Base-by-base conservation (phyloP, 2,113 vertebrate genomes). In the Centropristis striata region DNA sequence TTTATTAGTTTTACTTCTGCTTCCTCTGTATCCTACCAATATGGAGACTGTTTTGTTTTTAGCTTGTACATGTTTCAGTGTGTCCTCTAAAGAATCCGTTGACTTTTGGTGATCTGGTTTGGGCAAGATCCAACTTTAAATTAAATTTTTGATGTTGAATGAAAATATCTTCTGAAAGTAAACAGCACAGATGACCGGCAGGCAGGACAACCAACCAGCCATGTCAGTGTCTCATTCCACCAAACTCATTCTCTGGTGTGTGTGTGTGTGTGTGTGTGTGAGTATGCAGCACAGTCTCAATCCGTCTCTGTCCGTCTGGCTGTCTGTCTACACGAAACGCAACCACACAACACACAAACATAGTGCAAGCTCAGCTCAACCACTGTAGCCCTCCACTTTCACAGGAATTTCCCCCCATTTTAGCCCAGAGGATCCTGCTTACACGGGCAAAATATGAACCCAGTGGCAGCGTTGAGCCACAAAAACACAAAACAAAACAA, bases 321-420 rank as follows among this genome's bases (percentile, higher is more conserved):
- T 80, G 77, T 23, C 78, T 47, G 80, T 87, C 86, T 67, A 65
- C 86, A 66, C 50, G 21, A 68, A 60, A 67, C 59, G 71, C 86
- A 88, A 88, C 92, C 90, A 78, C 92, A 90, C 85, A 83, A 91
- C 85, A 86, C 88, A 86, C 80, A 90, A 86, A 85, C 68, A 91
- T 80, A 92, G 61, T 91, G 90, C 93, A 88, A 86, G 71, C 88
- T 92, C 90, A 93, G 91, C 92, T 84, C 81, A 83, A 89, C 87
- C 78, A 47, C 85, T 75, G 69, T 15, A 75, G 77, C 73, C 76
- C 53, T 87, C 80, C 67, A 88, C 78, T 88, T 92, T 92, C 70
- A 85, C 80, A 84, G 86, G 86, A 91, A 94, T 91, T 80, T 53
- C 49, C 86, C 80, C 76, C 74, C 32, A 37, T 59, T 85, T 87